Base-by-base conservation (phyloP, 2,888 invertebrate genomes). In the Epinotia demarniana region DNA sequence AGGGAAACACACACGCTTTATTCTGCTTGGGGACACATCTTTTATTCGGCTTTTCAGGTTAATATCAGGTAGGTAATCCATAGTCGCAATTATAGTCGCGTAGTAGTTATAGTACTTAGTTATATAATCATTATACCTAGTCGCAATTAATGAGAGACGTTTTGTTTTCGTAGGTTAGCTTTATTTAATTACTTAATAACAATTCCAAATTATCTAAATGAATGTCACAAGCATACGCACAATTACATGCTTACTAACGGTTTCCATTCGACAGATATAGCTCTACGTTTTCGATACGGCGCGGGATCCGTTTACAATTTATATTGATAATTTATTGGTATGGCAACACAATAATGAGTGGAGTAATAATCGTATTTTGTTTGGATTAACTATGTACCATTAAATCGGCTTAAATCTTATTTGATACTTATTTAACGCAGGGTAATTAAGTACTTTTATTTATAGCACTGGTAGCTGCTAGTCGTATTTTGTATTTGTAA, bases 341-440 rank as follows among this genome's bases (percentile, higher is more conserved):
- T 39, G 39, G 57, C 49, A 49, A 62, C 33, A 64, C 57, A 58
- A 57, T 69, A 57, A 63, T 63, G n/a, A 70, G 68, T 49, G 8
- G n/a, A 69, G 64, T 70, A 74, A 69, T 74, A 63, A 64, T 58
- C 33, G 33, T 74, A 64, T 64, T 74, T 70, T 74, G 62, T 70
- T 58, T 43, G 49, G 46, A 57, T 64, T 58, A 70, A 63, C 46
- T 58, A 19, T 46, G 57, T 63, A 19, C 58, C 58, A 70, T 58
- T 58, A 49, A 73, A 57, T 74, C 18, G 46, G 62, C 18, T 69
- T 70, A 70, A 60, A 27, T 43, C 27, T 61, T 60, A 33, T 60
- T 60, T 46, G n/a, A 60, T 69, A 60, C 46, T 69, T 49, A 69
- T 70, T 61, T 58, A 33, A 64, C 16, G n/a, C 39, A 19, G 19